A percentile compares a stretch with the other conserved stretches of the same genome.
Evolutionary conservation across 2,888 invertebrate genomes (phyloP).

Genomic region (Aleiodes leptofemur): DNA sequence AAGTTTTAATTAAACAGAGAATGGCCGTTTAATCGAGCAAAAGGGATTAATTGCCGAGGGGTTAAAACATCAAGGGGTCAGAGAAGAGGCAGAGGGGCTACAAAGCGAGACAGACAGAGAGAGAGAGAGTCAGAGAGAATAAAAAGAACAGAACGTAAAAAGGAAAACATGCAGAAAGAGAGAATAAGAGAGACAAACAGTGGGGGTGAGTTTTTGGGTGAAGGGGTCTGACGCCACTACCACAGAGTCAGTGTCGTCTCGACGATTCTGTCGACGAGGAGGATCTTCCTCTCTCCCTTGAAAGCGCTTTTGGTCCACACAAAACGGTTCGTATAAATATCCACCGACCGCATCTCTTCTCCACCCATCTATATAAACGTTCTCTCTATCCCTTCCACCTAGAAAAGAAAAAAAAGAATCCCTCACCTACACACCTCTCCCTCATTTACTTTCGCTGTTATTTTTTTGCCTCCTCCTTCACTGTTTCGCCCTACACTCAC

Average conservation of each 20-base stretch:
- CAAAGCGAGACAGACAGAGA: slow-evolving; percentile 34
- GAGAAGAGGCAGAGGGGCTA: slow-evolving; percentile 42
- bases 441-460: slow-evolving; percentile 5
- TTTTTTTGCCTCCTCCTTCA: not conserved
- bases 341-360: slow-evolving; percentile 36
- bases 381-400: slow-evolving; percentile 41
- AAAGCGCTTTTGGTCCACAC: slow-evolving; percentile 34
- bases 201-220: slow-evolving; percentile 12
- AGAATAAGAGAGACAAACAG: slow-evolving; percentile 21
- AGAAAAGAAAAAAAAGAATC: not conserved
- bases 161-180: slow-evolving; percentile 2
- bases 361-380: slow-evolving; percentile 46
- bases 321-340: slow-evolving; percentile 62
- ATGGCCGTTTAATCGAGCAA: slow-evolving; percentile 71
- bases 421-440: slow-evolving; percentile 2
- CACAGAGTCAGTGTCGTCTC: slow-evolving; percentile 21
- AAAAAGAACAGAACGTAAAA: slow-evolving; percentile 13
- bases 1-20: slow-evolving; percentile 71
- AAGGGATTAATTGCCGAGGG: slow-evolving; percentile 68
- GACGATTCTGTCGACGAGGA: slow-evolving; percentile 21
- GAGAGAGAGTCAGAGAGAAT: slow-evolving; percentile 12
- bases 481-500: not conserved
- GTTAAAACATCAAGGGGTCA: slow-evolving; percentile 59
- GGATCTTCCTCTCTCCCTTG: not conserved
- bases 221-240: slow-evolving; percentile 26